These are phyloP conservation scores for Harpagifer antarcticus DNA, from an alignment of 2,797 vertebrate genomes.

Conservation along the genomic window DNA sequence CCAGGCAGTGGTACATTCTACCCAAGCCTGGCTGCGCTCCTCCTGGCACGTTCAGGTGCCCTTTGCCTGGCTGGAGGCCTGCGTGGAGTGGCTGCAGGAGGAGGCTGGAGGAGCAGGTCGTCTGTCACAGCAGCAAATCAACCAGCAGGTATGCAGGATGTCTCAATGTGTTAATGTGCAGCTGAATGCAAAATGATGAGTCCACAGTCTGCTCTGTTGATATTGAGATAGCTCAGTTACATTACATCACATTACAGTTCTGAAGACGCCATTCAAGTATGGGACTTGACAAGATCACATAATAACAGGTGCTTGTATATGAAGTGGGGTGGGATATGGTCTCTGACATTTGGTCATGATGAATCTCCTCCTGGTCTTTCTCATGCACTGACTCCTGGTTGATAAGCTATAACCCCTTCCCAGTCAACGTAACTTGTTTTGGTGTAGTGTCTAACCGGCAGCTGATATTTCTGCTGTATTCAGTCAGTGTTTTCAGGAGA, in stretches of 20 bases:
- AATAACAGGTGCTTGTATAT: neutral
- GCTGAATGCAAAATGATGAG: neutral
- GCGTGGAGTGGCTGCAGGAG: constrained; percentile 92
- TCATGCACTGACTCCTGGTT: neutral
- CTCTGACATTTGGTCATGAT: neutral
- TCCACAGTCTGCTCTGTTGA: neutral
- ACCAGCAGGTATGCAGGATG: constrained; percentile 73
- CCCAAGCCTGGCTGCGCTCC: constrained; percentile 91
- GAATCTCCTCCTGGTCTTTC: neutral
- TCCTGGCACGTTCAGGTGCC: constrained; percentile 92
- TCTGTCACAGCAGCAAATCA: constrained; percentile 89
- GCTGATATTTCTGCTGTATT: neutral
- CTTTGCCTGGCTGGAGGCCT: constrained; percentile 92
- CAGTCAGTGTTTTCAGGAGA: neutral
- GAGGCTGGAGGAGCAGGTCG: constrained; percentile 83
- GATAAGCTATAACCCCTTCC: neutral
- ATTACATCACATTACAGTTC: neutral
- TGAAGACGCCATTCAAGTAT: neutral
- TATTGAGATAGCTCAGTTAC: neutral
- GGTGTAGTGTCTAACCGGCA: neutral
- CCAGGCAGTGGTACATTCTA: constrained; percentile 69
- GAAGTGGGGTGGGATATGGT: neutral
- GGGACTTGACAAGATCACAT: neutral
- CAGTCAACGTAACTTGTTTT: no score
- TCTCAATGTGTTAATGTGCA: neutral